phyloP scores from a whole-genome alignment of 30 jellyfish, hydroid and myxozoan genomes.

The Turritopsis dohrnii region DNA sequence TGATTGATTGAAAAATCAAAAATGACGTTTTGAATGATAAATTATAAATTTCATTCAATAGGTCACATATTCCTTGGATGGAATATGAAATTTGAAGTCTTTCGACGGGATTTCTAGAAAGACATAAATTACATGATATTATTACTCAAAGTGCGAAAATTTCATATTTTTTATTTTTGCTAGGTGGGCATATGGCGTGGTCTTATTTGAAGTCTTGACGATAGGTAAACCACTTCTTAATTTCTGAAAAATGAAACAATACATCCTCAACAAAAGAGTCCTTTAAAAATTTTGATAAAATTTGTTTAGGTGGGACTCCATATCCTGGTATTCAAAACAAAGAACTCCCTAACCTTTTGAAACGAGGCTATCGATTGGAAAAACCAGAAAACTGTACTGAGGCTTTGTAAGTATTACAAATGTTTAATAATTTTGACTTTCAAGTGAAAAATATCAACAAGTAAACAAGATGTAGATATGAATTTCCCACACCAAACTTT shows the following conservation, averaged over 20 bases:
- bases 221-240: constrained; percentile 9
- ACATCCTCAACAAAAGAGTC: not conserved
- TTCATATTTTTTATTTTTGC: not conserved
- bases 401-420: constrained; percentile 46
- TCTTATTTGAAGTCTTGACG: constrained; percentile 35
- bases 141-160: not conserved
- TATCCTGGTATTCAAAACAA: constrained; percentile 63
- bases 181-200: constrained; percentile 49
- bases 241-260: not conserved
- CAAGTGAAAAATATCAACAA: too few species aligned
- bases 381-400: constrained; percentile 87
- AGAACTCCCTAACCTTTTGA: constrained; percentile 39
- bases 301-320: constrained; percentile 74
- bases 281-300: not conserved
- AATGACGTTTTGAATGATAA: too few species aligned
- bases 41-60: too few species aligned
- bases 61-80: too few species aligned
- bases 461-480: too few species aligned
- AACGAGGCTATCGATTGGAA: constrained; percentile 69
- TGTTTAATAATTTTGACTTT: too few species aligned
- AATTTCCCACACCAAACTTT: too few species aligned
- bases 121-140: not conserved
- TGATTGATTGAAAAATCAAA: too few species aligned
- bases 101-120: too few species aligned
- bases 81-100: too few species aligned